phyloP scores from a whole-genome alignment of 2,113 vertebrate species.

The Lycocorax pyrrhopterus region DNA sequence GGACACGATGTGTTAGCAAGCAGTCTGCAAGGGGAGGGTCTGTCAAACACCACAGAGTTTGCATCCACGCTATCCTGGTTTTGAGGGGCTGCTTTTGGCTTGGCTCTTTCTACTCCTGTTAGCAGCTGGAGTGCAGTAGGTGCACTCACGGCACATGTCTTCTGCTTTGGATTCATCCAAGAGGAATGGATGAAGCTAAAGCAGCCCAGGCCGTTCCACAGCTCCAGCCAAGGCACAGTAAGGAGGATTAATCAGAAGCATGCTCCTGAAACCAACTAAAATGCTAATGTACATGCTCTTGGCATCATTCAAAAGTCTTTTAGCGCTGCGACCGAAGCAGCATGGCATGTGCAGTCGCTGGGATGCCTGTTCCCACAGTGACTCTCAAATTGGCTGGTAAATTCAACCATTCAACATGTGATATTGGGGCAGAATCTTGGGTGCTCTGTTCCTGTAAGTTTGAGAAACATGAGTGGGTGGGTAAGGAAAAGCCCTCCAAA shows the following conservation, averaged over 20 bases:
- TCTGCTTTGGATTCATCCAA: background rate
- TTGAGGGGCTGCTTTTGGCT: background rate
- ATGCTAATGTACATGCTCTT: background rate
- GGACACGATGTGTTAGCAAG: background rate
- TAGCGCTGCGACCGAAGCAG: rapidly evolving
- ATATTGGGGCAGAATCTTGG: background rate
- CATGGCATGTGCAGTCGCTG: background rate
- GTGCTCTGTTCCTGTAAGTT: background rate
- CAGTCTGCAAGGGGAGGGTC: background rate
- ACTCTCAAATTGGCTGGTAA: background rate
- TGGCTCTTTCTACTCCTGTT: background rate
- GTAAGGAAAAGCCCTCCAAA: background rate
- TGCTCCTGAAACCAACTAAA: background rate
- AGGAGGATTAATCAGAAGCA: constrained; percentile 32
- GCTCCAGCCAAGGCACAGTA: background rate
- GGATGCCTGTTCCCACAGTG: background rate
- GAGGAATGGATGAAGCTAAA: background rate
- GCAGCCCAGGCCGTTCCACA: background rate
- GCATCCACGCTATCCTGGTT: background rate
- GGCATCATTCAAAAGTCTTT: constrained; percentile 2
- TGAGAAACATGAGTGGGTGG: background rate
- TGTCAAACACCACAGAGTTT: background rate
- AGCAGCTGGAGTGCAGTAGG: constrained; percentile 9
- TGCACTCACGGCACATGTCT: background rate
- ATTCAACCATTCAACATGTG: background rate